A percentile compares a stretch with the other conserved stretches of the same genome.
Conservation (phyloP, 2,113 vertebrate species). For the Steatornis caripensis region DNA sequence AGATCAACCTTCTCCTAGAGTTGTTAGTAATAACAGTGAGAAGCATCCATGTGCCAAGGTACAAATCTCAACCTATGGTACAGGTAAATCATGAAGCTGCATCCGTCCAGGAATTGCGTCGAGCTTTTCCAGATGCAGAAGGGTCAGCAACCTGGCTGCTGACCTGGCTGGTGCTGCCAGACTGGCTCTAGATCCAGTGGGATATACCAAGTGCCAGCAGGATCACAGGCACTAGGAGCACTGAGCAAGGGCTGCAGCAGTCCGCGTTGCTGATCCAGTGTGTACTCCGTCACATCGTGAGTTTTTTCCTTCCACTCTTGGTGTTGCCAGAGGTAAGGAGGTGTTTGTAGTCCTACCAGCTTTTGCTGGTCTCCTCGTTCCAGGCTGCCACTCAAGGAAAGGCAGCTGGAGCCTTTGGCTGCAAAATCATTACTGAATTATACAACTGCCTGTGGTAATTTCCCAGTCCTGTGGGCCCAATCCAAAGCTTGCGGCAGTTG, state of each 20-base stretch:
- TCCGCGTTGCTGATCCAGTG: not conserved
- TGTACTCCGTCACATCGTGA: not conserved
- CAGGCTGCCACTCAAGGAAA: not conserved
- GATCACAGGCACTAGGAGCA: not conserved
- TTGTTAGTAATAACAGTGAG: not conserved
- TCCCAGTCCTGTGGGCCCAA: not conserved
- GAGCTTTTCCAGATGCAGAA: not conserved
- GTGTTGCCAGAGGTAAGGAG: not conserved
- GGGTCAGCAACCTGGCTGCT: not conserved
- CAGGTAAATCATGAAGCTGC: not conserved
- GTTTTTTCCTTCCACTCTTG: not conserved
- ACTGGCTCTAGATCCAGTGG: not conserved
- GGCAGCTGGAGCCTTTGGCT: slow-evolving; percentile 28
- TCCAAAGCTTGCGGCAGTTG: not conserved
- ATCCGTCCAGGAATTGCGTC: not conserved
- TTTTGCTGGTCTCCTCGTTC: not conserved
- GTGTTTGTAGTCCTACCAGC: not conserved
- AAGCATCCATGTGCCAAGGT: not conserved
- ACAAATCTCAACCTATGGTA: not conserved
- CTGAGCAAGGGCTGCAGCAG: not conserved
- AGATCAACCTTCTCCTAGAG: not conserved
- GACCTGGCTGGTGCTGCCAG: not conserved
- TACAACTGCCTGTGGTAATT: not conserved
- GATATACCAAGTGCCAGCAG: not conserved
- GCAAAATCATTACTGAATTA: not conserved